Evolutionary conservation across 2,797 vertebrate species (phyloP).

Genomic region (Coregonus ussuriensis): DNA sequence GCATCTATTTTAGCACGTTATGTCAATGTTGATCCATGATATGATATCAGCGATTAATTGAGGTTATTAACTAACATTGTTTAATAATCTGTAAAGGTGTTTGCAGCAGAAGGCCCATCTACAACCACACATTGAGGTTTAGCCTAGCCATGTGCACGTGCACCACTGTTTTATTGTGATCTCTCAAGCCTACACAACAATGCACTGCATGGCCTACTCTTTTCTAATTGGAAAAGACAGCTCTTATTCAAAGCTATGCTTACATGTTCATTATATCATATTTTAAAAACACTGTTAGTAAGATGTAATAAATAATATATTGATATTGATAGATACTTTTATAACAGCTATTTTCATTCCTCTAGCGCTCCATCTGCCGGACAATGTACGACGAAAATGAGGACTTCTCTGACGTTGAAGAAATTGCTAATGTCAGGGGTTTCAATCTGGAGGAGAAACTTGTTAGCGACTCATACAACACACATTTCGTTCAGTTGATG

Average conservation of each 20-base stretch:
- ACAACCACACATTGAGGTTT: not conserved
- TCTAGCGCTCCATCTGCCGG: slow-evolving; percentile 88
- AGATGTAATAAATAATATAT: slow-evolving; percentile 12
- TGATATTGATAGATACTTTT: not conserved
- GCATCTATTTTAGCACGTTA: not conserved
- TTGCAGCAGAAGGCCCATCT: not conserved
- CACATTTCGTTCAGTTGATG: slow-evolving; percentile 86
- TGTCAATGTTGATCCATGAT: not conserved
- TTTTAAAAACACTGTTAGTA: slow-evolving; percentile 17
- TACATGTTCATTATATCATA: not conserved
- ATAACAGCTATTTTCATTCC: slow-evolving; percentile 34
- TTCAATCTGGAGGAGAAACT: slow-evolving; percentile 96
- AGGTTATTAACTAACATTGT: too few relatives aligned
- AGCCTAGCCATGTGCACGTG: slow-evolving; percentile 1
- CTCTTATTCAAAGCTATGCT: not conserved
- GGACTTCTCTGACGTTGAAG: slow-evolving; percentile 93
- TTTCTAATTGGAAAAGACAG: not conserved
- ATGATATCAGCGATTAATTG: not conserved
- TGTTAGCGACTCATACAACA: slow-evolving; percentile 80
- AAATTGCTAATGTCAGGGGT: slow-evolving; percentile 89
- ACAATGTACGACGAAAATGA: slow-evolving; percentile 94
- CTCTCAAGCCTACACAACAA: not conserved
- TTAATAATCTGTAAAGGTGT: not conserved
- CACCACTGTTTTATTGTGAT: slow-evolving; percentile 2
- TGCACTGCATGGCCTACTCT: not conserved